Evolutionary conservation across 2,113 vertebrate genomes (phyloP), one percentile per base, ranked within the genome.

Genomic region (Melanerpes formicivorus): DNA sequence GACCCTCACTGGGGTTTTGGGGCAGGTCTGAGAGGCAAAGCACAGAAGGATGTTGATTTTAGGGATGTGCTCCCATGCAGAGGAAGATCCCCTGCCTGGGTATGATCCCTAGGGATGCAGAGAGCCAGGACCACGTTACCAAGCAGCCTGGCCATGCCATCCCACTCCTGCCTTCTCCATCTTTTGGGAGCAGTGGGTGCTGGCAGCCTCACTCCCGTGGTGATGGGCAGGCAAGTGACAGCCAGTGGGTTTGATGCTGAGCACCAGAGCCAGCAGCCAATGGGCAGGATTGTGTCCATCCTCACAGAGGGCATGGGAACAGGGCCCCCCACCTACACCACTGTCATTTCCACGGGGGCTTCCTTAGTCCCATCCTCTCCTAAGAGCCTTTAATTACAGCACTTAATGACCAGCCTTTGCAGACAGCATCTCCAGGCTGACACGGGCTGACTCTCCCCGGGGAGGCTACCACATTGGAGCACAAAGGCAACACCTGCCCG

Each of bases 381-480:
- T 72, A 44, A 90, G 15, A 92, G 62, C 80, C 84, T 75, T 93
- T 88, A 90, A 92, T 94, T 92, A 84, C 0, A 0, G 76, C 37
- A 60, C 21, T 76, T 74, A 84, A 87, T 5, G 40, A 80, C n/a
- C 55, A 80, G 44, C 18, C 55, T 62, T 80, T 64, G 55, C 44
- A 90, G 79, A 83, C 44, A 40, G 64, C 46, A 70, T 55, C 80
- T 83, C 85, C 0, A 0, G 66, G 54, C 62, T 89, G 58, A 75
- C 0, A 0, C 42, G 0, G 0, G 32, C 58, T 58, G 76, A 65
- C n/a, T 67, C 32, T 83, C 46, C 19, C 29, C 1, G 15, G 22
- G 22, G 23, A 73, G 50, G 67, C 64, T 85, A 64, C 72, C 72
- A 70, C 0, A 2, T 30, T 73, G 55, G 29, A 72, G 54, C 15